Conservation (phyloP, 2,113 vertebrate species). For the Telmatochromis sp. region DNA sequence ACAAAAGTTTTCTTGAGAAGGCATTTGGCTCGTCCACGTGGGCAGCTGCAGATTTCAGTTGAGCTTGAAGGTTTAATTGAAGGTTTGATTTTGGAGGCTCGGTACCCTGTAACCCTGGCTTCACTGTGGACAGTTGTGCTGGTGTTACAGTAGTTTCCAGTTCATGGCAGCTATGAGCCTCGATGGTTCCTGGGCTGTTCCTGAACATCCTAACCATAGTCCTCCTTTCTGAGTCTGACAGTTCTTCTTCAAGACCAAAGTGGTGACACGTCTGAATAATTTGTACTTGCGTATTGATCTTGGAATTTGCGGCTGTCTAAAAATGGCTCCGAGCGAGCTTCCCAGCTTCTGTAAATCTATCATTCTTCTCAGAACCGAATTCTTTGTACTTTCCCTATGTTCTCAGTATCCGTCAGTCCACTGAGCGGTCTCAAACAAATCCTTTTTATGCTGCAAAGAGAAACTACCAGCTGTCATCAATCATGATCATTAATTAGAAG, state of each 20-base stretch:
- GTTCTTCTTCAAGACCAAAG: background rate
- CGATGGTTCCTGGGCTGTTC: background rate
- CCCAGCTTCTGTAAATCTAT: background rate
- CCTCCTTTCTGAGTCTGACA: background rate
- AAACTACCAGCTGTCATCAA: background rate
- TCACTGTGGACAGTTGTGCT: background rate
- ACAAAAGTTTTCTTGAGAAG: background rate
- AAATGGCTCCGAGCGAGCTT: accelerated
- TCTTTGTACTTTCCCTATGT: background rate
- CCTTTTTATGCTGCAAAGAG: background rate
- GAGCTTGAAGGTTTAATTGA: background rate
- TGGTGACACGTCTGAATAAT: background rate
- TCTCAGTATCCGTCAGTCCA: background rate
- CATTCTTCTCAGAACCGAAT: accelerated
- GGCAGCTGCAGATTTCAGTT: background rate
- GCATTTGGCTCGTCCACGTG: background rate
- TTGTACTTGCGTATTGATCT: background rate
- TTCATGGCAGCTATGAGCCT: accelerated
- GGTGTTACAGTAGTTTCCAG: background rate
- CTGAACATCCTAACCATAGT: background rate
- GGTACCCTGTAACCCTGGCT: background rate
- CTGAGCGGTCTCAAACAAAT: background rate
- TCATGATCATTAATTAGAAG: background rate
- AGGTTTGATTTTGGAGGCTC: background rate
- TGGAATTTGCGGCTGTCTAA: background rate